A percentile compares a stretch with the other conserved stretches of the same genome.
phyloP scores from a whole-genome alignment of 2,888 invertebrate genomes.

The Erynnis tages region DNA sequence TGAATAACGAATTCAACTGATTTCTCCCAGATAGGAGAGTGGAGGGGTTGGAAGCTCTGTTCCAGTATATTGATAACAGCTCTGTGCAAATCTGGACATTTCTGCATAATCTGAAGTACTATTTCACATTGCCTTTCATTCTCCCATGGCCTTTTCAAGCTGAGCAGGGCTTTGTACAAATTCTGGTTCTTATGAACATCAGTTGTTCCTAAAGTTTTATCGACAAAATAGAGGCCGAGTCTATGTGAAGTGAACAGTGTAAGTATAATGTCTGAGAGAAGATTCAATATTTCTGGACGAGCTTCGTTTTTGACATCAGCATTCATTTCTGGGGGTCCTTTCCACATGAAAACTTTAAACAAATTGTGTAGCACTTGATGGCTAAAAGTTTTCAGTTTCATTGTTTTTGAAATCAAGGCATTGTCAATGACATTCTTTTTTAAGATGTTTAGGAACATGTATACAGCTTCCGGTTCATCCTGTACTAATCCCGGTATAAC shows the following conservation, averaged over 20 bases:
- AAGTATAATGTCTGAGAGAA: slow-evolving; percentile 86
- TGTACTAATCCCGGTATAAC: slow-evolving; percentile 84
- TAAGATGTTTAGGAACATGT: slow-evolving; percentile 85
- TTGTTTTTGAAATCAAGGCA: slow-evolving; percentile 84
- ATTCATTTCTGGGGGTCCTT: slow-evolving; percentile 81
- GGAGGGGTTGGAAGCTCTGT: slow-evolving; percentile 82
- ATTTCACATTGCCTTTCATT: slow-evolving; percentile 84
- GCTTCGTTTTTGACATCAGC: slow-evolving; percentile 57
- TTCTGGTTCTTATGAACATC: slow-evolving; percentile 82
- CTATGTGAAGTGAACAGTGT: slow-evolving; percentile 88
- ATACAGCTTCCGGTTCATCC: slow-evolving; percentile 85
- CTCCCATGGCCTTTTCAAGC: slow-evolving; percentile 86
- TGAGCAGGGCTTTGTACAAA: slow-evolving; percentile 83
- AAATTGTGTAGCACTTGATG: slow-evolving; percentile 85
- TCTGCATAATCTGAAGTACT: slow-evolving; percentile 82
- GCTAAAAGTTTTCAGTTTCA: slow-evolving; percentile 87
- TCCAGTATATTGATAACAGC: slow-evolving; percentile 82
- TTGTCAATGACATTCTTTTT: slow-evolving; percentile 86
- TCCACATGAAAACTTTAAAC: slow-evolving; percentile 88
- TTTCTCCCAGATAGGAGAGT: slow-evolving; percentile 78
- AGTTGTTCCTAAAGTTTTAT: slow-evolving; percentile 83
- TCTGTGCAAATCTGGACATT: slow-evolving; percentile 87
- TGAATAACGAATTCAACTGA: slow-evolving; percentile 69
- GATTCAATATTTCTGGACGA: slow-evolving; percentile 72
- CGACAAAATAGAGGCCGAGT: slow-evolving; percentile 88